These are phyloP conservation scores for Porites evermanni DNA, from an alignment of 92 coral and sea anemone genomes.

Conservation along the genomic window DNA sequence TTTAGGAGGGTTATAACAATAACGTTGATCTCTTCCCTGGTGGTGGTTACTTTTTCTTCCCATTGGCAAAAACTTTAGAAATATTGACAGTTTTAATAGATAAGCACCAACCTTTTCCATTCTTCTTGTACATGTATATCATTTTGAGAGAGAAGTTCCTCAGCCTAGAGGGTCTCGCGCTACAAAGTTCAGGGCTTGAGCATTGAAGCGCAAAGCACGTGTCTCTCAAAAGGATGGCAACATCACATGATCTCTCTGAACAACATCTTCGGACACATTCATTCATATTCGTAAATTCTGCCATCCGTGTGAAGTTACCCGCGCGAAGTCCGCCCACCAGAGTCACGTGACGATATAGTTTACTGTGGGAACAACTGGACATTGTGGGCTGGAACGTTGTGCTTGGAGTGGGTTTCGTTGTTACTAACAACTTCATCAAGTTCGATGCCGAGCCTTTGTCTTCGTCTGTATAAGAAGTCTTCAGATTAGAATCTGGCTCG, in stretches of 20 bases:
- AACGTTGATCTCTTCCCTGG: no score
- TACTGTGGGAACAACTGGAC: slow-evolving; percentile 70
- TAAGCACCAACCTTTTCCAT: slow-evolving; percentile 36
- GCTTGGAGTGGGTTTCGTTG: slow-evolving; percentile 31
- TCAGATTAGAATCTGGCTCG: not conserved
- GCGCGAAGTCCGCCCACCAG: slow-evolving; percentile 91
- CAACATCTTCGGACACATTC: slow-evolving; percentile 91
- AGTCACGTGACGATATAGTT: slow-evolving; percentile 83
- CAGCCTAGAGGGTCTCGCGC: slow-evolving; percentile 81
- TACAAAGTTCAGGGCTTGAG: slow-evolving; percentile 67
- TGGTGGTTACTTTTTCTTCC: no score
- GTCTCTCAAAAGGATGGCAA: slow-evolving; percentile 84
- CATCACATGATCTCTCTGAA: slow-evolving; percentile 76
- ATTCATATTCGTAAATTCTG: slow-evolving; percentile 77
- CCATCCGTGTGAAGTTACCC: slow-evolving; percentile 85
- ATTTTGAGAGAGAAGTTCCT: slow-evolving; percentile 78
- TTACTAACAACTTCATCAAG: slow-evolving; percentile 27
- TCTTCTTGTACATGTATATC: slow-evolving; percentile 72
- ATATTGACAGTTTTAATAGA: no score
- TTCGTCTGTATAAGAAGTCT: not conserved
- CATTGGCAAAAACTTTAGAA: no score
- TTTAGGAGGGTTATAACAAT: no score
- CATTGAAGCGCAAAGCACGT: slow-evolving; percentile 92
- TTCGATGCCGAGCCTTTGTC: slow-evolving; percentile 26
- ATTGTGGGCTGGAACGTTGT: slow-evolving; percentile 14